Evolutionary conservation across 2,888 invertebrate genomes (phyloP).

Genomic region (Torymus texanus): DNA sequence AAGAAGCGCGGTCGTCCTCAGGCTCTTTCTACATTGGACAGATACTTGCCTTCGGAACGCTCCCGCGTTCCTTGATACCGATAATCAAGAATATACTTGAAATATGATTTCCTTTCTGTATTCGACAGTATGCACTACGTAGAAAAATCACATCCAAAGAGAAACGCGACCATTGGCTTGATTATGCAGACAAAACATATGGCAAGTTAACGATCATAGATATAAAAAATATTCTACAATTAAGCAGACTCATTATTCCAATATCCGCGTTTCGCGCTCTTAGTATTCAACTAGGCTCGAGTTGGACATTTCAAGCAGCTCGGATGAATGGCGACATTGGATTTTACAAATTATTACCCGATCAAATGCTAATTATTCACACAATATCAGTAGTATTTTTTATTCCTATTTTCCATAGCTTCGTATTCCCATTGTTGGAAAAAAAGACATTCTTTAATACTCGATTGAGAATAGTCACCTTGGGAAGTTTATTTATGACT

Average conservation of each 20-base stretch:
- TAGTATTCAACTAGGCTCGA: not conserved
- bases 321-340: not conserved
- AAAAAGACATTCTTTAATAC: not conserved
- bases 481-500: not conserved
- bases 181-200: not conserved
- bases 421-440: not conserved
- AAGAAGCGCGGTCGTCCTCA: too few species aligned
- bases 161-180: constrained; percentile 1
- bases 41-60: too few species aligned
- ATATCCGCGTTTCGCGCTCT: not conserved
- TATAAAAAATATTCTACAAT: not conserved
- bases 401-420: not conserved
- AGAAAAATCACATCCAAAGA: not conserved
- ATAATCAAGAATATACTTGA: too few species aligned
- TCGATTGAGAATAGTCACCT: not conserved
- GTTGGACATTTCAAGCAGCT: constrained; percentile 1
- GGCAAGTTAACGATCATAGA: not conserved
- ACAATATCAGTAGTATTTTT: not conserved
- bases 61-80: too few species aligned
- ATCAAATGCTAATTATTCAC: not conserved
- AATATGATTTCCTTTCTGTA: too few species aligned
- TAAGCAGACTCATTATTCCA: not conserved
- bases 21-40: too few species aligned
- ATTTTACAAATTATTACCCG: not conserved
- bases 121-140: not conserved